phyloP scores from a whole-genome alignment of 2,797 vertebrate genomes.

The Vireo griseus region DNA sequence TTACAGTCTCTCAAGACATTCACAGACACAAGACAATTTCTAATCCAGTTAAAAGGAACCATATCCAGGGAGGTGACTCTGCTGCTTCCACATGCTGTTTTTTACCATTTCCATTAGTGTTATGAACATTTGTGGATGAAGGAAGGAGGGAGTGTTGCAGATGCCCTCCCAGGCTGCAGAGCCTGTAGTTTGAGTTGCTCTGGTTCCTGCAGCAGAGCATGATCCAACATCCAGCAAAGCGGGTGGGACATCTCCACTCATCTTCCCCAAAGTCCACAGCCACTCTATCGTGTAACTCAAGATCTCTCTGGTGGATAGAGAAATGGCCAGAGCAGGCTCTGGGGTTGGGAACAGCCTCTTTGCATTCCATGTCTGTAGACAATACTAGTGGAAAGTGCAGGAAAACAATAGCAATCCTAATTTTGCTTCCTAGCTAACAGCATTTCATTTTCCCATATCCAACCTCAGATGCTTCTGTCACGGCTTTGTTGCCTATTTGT shows the following conservation, averaged over 20 bases:
- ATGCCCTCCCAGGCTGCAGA: background rate
- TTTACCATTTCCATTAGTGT: background rate
- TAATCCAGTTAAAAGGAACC: background rate
- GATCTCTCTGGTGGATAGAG: background rate
- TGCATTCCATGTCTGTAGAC: background rate
- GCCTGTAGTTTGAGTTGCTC: rapidly evolving
- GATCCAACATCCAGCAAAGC: background rate
- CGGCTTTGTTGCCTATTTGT: background rate
- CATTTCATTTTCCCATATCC: background rate
- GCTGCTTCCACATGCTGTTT: background rate
- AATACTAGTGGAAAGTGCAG: background rate
- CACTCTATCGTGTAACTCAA: background rate
- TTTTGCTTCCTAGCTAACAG: background rate
- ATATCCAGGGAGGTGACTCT: background rate
- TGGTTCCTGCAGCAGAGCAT: background rate
- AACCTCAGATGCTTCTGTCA: background rate
- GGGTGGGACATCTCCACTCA: background rate
- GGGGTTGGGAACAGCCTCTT: background rate
- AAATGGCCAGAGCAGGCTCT: background rate
- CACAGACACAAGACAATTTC: background rate
- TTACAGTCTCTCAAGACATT: background rate
- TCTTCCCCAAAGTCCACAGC: background rate
- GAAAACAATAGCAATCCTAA: background rate
- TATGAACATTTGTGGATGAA: background rate
- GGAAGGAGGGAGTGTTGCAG: background rate